Evolutionary conservation across 2,113 vertebrate species (phyloP).

Genomic region (Daboia siamensis): DNA sequence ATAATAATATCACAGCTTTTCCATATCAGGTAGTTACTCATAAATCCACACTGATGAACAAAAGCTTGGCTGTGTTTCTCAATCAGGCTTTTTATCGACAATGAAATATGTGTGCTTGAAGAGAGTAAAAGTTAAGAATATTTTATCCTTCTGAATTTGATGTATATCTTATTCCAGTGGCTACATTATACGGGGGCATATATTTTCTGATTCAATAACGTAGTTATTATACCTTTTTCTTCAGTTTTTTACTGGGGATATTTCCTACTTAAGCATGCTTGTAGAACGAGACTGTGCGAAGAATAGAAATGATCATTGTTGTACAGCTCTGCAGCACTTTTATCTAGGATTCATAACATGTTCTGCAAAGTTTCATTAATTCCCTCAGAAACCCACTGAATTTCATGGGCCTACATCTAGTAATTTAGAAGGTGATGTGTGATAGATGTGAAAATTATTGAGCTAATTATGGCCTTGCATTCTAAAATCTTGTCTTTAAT

Average conservation of each 20-base stretch:
- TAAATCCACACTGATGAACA: neutral
- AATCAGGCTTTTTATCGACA: neutral
- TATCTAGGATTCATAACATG: neutral
- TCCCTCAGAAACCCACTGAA: neutral
- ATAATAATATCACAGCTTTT: neutral
- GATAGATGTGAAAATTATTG: neutral
- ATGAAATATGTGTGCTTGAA: neutral
- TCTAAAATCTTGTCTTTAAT: neutral
- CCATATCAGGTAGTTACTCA: neutral
- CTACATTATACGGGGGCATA: neutral
- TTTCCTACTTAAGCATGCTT: neutral
- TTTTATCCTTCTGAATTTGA: neutral
- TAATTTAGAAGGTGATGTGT: neutral
- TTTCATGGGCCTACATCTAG: neutral
- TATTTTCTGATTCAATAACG: neutral
- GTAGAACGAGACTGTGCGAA: neutral
- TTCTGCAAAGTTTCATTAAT: conserved; percentile 5
- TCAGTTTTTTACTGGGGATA: neutral
- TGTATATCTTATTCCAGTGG: neutral
- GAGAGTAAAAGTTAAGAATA: neutral
- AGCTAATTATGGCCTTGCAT: neutral
- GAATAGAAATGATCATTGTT: neutral
- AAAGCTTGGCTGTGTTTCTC: neutral
- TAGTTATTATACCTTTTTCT: neutral
- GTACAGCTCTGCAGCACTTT: neutral